These are phyloP conservation scores for Homalodisca vitripennis DNA, from an alignment of 1,140 invertebrate species.

Conservation along the genomic window DNA sequence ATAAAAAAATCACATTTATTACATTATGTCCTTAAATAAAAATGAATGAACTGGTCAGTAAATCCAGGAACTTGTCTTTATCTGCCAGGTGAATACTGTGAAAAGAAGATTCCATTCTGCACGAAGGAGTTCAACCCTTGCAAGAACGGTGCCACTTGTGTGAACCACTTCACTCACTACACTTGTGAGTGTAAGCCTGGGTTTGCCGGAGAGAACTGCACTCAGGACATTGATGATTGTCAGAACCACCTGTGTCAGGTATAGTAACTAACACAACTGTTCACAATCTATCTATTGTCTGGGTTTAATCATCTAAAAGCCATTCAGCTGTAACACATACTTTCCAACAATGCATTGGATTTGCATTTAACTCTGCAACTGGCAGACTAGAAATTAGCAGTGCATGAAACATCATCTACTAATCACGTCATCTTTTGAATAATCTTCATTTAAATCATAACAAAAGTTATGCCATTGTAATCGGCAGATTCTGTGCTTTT, in stretches of 20 bases:
- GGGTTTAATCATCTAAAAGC: too few species aligned
- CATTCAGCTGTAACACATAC: too few species aligned
- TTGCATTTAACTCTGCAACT: too few species aligned
- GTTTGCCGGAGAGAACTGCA: constrained; percentile 91
- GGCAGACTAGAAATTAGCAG: too few species aligned
- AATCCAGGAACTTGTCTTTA: background rate
- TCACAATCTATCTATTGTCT: too few species aligned
- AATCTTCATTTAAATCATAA: too few species aligned
- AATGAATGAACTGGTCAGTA: background rate
- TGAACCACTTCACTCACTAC: constrained; percentile 87
- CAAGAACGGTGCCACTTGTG: constrained; percentile 87
- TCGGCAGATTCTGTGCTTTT: too few species aligned
- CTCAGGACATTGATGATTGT: constrained; percentile 90
- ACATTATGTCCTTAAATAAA: background rate
- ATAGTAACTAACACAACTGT: too few species aligned
- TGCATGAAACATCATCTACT: too few species aligned
- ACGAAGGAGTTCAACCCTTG: constrained; percentile 88
- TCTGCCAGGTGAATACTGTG: constrained; percentile 75
- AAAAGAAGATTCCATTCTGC: constrained; percentile 92
- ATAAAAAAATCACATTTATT: background rate
- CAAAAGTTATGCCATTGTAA: too few species aligned
- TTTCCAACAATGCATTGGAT: too few species aligned
- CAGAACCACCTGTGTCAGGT: constrained; percentile 89
- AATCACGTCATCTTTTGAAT: too few species aligned
- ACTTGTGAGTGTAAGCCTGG: constrained; percentile 88